Percentiles rank a stretch among this genome's conserved stretches.
These are phyloP conservation scores for Caenorhabditis sp. DNA, from an alignment of 2,888 invertebrate species.

Conservation along the genomic window DNA sequence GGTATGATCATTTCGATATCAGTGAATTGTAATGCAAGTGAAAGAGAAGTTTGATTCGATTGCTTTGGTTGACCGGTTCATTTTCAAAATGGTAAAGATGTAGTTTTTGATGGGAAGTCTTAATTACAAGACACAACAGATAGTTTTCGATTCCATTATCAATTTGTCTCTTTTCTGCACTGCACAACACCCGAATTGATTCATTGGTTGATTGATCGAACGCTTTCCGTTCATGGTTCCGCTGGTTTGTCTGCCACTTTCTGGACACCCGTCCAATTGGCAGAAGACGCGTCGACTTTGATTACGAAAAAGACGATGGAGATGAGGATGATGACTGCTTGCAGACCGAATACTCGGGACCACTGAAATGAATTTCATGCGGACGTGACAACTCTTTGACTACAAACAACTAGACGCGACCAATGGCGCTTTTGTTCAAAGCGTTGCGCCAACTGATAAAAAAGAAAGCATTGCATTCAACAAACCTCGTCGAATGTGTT, in stretches of 20 bases:
- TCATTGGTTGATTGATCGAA: neutral
- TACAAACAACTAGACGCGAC: neutral
- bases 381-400: constrained; percentile 9
- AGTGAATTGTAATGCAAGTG: neutral
- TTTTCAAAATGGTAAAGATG: neutral
- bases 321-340: constrained; percentile 48
- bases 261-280: constrained; percentile 59
- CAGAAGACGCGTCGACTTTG: constrained; percentile 46
- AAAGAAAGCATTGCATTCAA: neutral
- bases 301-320: constrained; percentile 52
- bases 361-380: constrained; percentile 32
- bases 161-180: neutral
- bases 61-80: neutral
- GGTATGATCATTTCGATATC: constrained; percentile 10
- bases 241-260: constrained; percentile 18
- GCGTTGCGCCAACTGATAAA: constrained; percentile 7
- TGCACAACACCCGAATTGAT: neutral
- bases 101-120: neutral
- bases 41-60: neutral
- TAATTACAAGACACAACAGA: neutral
- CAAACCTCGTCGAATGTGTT: constrained; percentile 65
- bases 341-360: constrained; percentile 46
- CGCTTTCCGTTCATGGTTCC: neutral
- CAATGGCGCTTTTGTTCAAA: neutral
- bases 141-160: neutral